Evolutionary conservation across 1,140 invertebrate genomes (phyloP), one percentile per base, ranked within the genome.

Genomic region (Drosophila kikkawai): DNA sequence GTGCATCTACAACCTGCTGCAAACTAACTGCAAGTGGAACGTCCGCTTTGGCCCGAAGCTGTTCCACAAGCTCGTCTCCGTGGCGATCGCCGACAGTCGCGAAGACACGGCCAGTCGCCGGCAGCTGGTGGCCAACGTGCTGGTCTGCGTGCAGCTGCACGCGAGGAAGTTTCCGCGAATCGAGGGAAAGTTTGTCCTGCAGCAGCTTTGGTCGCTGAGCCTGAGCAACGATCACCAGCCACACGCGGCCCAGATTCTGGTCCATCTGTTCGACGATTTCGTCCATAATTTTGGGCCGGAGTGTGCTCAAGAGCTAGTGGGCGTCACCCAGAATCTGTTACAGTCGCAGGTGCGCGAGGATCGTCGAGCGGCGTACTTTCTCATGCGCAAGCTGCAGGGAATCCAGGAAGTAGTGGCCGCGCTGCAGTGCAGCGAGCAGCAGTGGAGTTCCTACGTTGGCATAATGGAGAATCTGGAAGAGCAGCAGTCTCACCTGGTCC

Each of bases 401-500:
- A 61, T 71, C n/a, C 36, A 55, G 13, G 65, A 80, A 11, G 41
- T 36, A 11, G 2, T 39, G 2, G 9, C 7, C 8, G 26, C 48
- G 5, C 45, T 86, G 0, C 65, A 68, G 37, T 75, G 74, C 22
- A 68, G 39, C 32, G 57, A 78, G n/a, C 45, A 37, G 11, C 70
- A 68, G 4, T 92, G 91, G 91, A 57, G 53, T 12, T 56, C 66
- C 7, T 92, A 81, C 57, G 59, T 92, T 11, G 79, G 66, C 4
- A 80, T 95, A 19, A 73, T 95, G 36, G 95, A 95, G 83, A 93
- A 93, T 26, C 86, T 95, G 15, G 95, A 95, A 82, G 95, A 95
- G 77, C 95, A 95, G 75, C 95, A 95, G 83, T 93, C 93, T n/a
- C 95, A 95, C 84, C 86, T 95, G 12, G 88, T 95, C 17, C 82